A percentile compares a stretch with the other conserved stretches of the same genome.
phyloP scores from a whole-genome alignment of 1,140 invertebrate species.

The Trichoplusia ni region DNA sequence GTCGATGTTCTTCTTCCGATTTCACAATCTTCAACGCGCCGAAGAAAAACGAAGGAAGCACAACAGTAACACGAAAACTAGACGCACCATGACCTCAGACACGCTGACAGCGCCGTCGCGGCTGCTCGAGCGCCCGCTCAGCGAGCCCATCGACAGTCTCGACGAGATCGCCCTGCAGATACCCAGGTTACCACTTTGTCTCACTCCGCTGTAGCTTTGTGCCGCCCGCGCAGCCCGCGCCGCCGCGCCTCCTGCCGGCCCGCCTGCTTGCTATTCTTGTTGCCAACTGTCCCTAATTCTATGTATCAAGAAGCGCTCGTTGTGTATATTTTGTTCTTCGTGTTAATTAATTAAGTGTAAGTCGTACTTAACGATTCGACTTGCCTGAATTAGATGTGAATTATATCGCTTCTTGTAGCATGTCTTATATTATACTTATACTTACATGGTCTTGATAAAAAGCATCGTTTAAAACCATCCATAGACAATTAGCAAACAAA shows the following conservation, averaged over 20 bases:
- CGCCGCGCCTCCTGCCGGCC: too few relatives aligned
- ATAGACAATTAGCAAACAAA: too few relatives aligned
- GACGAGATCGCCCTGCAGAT: constrained; percentile 96
- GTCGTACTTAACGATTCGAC: too few relatives aligned
- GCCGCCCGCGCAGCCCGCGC: not conserved
- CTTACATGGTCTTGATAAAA: too few relatives aligned
- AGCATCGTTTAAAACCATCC: too few relatives aligned
- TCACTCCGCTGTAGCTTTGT: constrained; percentile 36
- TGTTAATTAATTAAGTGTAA: too few relatives aligned
- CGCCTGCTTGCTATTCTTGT: not conserved
- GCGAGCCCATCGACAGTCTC: constrained; percentile 92
- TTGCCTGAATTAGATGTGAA: too few relatives aligned
- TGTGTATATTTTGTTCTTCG: not conserved
- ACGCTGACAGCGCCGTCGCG: constrained; percentile 86
- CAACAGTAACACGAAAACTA: constrained; percentile 75
- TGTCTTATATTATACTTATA: too few relatives aligned
- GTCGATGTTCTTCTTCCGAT: constrained; percentile 97
- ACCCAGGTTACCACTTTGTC: constrained; percentile 86
- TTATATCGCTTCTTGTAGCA: too few relatives aligned
- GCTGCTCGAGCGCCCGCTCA: constrained; percentile 90
- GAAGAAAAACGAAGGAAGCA: constrained; percentile 85
- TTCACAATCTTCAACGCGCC: constrained; percentile 92
- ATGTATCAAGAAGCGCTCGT: not conserved
- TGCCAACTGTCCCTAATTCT: not conserved
- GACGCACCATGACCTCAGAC: constrained; percentile 82